A percentile compares a stretch with the other conserved stretches of the same genome.
Conservation (phyloP, 2,888 invertebrate genomes). For the Mesorhabditis spiculigera region DNA sequence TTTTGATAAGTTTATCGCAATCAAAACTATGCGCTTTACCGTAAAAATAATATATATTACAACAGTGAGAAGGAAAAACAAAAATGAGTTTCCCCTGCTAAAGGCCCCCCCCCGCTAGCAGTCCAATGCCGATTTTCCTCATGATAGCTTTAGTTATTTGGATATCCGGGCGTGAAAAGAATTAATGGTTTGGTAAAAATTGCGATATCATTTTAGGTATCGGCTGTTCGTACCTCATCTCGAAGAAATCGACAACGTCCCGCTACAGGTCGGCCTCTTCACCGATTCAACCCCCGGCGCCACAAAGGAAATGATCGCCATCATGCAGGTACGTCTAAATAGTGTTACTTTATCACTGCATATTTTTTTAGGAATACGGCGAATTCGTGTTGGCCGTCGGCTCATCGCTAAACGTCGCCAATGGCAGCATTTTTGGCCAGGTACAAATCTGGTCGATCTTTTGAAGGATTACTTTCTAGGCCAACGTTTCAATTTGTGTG, state of each 20-base stretch:
- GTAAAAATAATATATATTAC: no score
- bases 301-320: slow-evolving; percentile 79
- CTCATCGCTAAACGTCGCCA: slow-evolving; percentile 82
- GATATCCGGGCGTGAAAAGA: neutral
- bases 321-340: slow-evolving; percentile 72
- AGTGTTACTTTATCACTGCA: neutral
- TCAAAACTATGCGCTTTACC: no score
- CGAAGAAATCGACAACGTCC: slow-evolving; percentile 83
- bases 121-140: no score
- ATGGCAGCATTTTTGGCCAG: slow-evolving; percentile 86
- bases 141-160: slow-evolving; percentile 17
- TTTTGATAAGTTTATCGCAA: no score
- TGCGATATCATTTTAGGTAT: neutral
- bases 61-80: no score
- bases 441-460: neutral
- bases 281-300: slow-evolving; percentile 92
- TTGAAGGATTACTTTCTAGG: no score
- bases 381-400: slow-evolving; percentile 87
- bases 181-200: no score
- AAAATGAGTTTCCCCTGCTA: no score
- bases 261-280: slow-evolving; percentile 89
- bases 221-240: slow-evolving; percentile 69
- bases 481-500: slow-evolving; percentile 25
- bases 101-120: no score
- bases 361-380: slow-evolving; percentile 72